These are phyloP conservation scores for Sylvilagus floridanus DNA, from an alignment of 2,797 vertebrate species.

Conservation along the genomic window DNA sequence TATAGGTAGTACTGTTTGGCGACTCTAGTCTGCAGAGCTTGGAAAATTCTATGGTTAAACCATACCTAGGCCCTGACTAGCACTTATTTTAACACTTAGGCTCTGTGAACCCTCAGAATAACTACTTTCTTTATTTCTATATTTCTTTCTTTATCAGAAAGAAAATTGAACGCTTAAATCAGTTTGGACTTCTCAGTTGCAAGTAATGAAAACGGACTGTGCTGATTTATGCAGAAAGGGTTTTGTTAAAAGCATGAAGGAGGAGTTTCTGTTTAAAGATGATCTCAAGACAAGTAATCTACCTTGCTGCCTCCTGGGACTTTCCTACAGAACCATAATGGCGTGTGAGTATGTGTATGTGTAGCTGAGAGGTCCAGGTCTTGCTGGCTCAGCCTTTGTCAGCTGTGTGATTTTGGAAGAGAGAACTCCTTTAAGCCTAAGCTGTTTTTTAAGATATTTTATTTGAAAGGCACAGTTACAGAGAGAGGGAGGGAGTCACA, in stretches of 20 bases:
- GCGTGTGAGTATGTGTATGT: too few species aligned
- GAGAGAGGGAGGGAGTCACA: too few species aligned
- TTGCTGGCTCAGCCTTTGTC: not conserved
- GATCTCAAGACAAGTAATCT: conserved; percentile 19
- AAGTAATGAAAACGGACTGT: not conserved
- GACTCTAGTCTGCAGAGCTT: not conserved
- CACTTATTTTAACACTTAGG: not conserved
- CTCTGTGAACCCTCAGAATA: not conserved
- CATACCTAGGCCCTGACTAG: not conserved
- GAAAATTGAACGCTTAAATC: not conserved
- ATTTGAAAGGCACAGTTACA: too few species aligned
- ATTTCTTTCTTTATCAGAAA: not conserved
- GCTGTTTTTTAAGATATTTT: too few species aligned
- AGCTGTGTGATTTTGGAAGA: not conserved
- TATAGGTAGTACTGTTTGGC: not conserved
- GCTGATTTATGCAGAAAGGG: not conserved
- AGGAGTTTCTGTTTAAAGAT: conserved; percentile 21
- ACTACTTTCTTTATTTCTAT: not conserved
- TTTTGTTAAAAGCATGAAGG: not conserved
- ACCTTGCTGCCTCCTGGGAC: not conserved
- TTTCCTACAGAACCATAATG: not conserved
- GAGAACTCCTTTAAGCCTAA: not conserved
- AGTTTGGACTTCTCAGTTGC: not conserved
- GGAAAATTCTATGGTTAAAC: not conserved
- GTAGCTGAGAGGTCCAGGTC: not conserved